Evolutionary conservation across 2,113 vertebrate genomes (phyloP), one percentile per base, ranked within the genome.

Genomic region (Jaculus jaculus): DNA sequence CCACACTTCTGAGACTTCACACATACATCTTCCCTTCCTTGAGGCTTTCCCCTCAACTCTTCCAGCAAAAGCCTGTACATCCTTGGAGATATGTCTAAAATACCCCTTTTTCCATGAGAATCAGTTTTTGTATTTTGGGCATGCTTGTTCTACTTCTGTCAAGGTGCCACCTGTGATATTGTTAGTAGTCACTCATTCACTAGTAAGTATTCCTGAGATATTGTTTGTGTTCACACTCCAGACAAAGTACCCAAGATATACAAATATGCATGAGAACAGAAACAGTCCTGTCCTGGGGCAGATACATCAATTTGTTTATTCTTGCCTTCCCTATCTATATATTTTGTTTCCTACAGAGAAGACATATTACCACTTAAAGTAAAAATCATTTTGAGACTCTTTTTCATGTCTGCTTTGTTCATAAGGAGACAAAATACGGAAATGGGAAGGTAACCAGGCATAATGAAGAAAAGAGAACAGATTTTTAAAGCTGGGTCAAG

Each of bases 311-410:
- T 61, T 66, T 65, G 34, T 39, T 63, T 63, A 39, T 81, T 81
- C 60, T 68, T 30, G 10, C 30, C 51, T 83, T 68, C 32, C 63
- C 30, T 11, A 6, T 3, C 81, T 83, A 26, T 21, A 24, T 83
- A 65, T 47, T 82, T 82, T 82, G 32, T 89, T 91, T 93, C 71
- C 81, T 69, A 9, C 34, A 61, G 13, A 86, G 77, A 42, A 54
- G 66, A 20, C 23, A 61, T 93, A 80, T 61, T 84, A 39, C 61
- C 54, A 80, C 74, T 88, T 68, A 84, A 84, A 61, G 65, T 32
- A 68, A 93, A 54, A 85, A 75, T 61, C 28, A 79, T 60, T 80
- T 83, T 83, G 89, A 79, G 74, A 15, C 32, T 54, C 34, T 54
- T 73, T 73, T 63, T 32, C 7, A 18, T 4, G 37, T 54, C 13